Conservation (phyloP, 1,140 invertebrate species). For the Apis mellifera region DNA sequence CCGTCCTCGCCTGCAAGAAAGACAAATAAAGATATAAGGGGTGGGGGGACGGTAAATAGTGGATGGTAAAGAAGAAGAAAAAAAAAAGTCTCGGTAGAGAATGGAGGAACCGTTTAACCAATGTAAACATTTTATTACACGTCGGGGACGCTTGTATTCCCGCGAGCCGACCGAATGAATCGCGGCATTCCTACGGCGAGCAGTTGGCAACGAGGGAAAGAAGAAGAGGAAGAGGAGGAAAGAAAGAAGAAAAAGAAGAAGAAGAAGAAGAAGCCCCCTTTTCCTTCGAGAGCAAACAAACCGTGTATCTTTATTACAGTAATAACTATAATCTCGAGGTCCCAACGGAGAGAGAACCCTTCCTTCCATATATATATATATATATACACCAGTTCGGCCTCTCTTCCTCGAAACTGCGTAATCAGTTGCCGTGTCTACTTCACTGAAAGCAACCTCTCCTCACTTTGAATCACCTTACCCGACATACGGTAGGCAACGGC, state of each 20-base stretch:
- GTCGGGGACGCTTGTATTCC: slow-evolving; percentile 4
- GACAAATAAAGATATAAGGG: background rate
- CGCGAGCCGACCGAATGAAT: slow-evolving; percentile 54
- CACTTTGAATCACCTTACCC: slow-evolving; percentile 54
- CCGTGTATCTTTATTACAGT: slow-evolving; percentile 71
- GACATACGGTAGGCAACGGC: slow-evolving; percentile 30
- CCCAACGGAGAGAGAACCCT: slow-evolving; percentile 33
- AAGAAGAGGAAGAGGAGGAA: too few species aligned
- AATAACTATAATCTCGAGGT: slow-evolving; percentile 72
- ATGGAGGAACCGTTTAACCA: slow-evolving; percentile 12
- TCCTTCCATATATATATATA: slow-evolving; percentile 47
- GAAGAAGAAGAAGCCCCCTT: background rate
- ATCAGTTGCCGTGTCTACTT: slow-evolving; percentile 55
- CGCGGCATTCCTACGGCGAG: slow-evolving; percentile 45
- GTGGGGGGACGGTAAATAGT: too few species aligned
- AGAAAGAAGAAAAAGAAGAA: background rate
- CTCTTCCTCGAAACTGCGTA: slow-evolving; percentile 60
- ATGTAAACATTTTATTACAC: slow-evolving; percentile 50
- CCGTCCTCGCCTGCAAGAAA: background rate
- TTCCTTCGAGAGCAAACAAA: slow-evolving; percentile 66
- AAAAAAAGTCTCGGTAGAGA: background rate
- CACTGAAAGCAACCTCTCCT: slow-evolving; percentile 46
- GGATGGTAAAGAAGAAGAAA: background rate
- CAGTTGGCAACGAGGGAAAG: background rate
- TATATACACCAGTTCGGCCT: slow-evolving; percentile 1